These are phyloP conservation scores for Tachycineta bicolor DNA, from an alignment of 2,113 vertebrate genomes.

Conservation along the genomic window DNA sequence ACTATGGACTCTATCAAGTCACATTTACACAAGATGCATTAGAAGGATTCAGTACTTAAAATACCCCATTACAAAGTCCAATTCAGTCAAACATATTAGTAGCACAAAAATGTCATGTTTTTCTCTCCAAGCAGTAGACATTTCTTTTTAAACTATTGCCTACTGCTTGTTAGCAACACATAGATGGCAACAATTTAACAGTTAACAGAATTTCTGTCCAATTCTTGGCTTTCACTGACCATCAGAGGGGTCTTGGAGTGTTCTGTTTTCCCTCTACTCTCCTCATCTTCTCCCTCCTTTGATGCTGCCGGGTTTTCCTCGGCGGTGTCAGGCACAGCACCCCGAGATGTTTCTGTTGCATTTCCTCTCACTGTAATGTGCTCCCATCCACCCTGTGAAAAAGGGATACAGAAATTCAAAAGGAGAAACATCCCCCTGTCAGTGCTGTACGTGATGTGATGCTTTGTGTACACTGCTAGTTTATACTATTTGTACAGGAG, in stretches of 20 bases:
- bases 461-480: background rate
- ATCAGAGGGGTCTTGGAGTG: background rate
- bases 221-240: slow-evolving; percentile 40
- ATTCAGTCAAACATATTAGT: background rate
- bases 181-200: slow-evolving; percentile 45
- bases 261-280: background rate
- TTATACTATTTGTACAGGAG: background rate
- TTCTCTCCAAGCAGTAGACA: background rate
- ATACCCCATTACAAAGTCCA: background rate
- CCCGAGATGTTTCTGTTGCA: slow-evolving; percentile 71
- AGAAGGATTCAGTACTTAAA: background rate
- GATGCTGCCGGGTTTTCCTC: background rate
- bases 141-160: background rate
- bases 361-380: slow-evolving; percentile 90
- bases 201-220: slow-evolving; percentile 58
- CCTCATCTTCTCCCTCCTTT: background rate
- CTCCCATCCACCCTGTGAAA: slow-evolving; percentile 92
- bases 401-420: background rate
- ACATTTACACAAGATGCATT: background rate
- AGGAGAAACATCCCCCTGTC: background rate
- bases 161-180: background rate
- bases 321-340: background rate
- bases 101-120: background rate
- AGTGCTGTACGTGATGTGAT: background rate
- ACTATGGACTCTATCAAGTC: background rate